Percentiles rank a stretch among this genome's conserved stretches.
Evolutionary conservation across 2,797 vertebrate genomes (phyloP).

Genomic region (Lutjanus campechanus): DNA sequence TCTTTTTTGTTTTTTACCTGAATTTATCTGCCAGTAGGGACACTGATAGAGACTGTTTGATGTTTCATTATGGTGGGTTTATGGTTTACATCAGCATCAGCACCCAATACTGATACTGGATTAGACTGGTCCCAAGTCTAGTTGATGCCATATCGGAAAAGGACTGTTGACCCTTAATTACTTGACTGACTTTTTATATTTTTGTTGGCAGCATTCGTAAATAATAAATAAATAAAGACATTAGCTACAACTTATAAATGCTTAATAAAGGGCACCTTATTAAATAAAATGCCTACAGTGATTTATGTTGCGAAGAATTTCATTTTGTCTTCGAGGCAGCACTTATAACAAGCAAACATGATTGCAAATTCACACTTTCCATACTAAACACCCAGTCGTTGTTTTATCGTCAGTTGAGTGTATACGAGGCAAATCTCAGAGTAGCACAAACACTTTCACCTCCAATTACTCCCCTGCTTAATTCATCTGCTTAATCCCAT

Average conservation of each 20-base stretch:
- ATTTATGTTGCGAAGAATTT: background rate
- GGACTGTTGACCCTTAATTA: background rate
- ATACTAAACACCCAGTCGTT: background rate
- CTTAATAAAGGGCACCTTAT: background rate
- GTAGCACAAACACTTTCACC: background rate
- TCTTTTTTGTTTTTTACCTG: too few relatives aligned
- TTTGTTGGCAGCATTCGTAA: background rate
- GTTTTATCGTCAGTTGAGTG: background rate
- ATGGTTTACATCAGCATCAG: too few relatives aligned
- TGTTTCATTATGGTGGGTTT: too few relatives aligned
- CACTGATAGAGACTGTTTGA: too few relatives aligned
- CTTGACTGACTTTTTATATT: too few relatives aligned
- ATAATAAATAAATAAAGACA: background rate
- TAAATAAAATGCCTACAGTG: background rate
- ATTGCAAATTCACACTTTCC: background rate
- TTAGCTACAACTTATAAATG: background rate
- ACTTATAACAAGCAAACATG: background rate
- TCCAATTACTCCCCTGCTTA: slow-evolving; percentile 34
- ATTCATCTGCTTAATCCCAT: slow-evolving; percentile 52
- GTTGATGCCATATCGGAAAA: background rate
- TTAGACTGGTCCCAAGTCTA: too few relatives aligned
- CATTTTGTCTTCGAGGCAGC: background rate
- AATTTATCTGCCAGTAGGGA: too few relatives aligned
- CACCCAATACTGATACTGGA: too few relatives aligned
- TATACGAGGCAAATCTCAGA: background rate